A percentile compares a stretch with the other conserved stretches of the same genome.
Evolutionary conservation across 2,113 vertebrate species (phyloP).

Genomic region (Maccullochella peelii): DNA sequence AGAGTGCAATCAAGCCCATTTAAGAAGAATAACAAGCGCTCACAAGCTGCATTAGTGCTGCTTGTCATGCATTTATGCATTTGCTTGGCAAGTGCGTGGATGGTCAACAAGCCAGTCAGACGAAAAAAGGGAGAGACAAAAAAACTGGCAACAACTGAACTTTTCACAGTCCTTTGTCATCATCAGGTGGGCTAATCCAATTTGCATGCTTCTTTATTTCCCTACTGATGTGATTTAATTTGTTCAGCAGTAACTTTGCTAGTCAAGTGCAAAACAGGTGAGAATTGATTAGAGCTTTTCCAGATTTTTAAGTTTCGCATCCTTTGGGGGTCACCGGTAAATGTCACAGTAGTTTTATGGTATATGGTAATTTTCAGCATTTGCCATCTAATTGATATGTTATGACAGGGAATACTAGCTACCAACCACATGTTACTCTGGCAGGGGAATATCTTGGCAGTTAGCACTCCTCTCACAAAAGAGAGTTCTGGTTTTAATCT

Average conservation of each 20-base stretch:
- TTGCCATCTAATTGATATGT: not conserved
- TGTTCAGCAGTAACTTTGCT: slow-evolving; percentile 28
- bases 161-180: slow-evolving; percentile 37
- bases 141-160: slow-evolving; percentile 3
- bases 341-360: not conserved
- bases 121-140: not conserved
- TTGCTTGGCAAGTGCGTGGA: not conserved
- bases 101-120: slow-evolving; percentile 17
- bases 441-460: slow-evolving; percentile 6
- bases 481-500: slow-evolving; percentile 38
- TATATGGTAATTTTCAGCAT: not conserved
- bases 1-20: slow-evolving; percentile 7
- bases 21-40: slow-evolving; percentile 9
- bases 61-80: slow-evolving; percentile 25
- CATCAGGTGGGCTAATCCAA: slow-evolving; percentile 51
- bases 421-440: slow-evolving; percentile 13
- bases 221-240: slow-evolving; percentile 52
- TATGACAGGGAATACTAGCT: not conserved
- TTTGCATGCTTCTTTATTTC: slow-evolving; percentile 58
- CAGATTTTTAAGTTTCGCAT: slow-evolving; percentile 21
- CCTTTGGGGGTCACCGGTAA: not conserved
- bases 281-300: slow-evolving; percentile 3
- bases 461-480: slow-evolving; percentile 12
- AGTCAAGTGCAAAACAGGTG: slow-evolving; percentile 24
- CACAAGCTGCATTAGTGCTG: slow-evolving; percentile 12